Evolutionary conservation across 2,113 vertebrate species (phyloP).

Genomic region (Penelope pileata): DNA sequence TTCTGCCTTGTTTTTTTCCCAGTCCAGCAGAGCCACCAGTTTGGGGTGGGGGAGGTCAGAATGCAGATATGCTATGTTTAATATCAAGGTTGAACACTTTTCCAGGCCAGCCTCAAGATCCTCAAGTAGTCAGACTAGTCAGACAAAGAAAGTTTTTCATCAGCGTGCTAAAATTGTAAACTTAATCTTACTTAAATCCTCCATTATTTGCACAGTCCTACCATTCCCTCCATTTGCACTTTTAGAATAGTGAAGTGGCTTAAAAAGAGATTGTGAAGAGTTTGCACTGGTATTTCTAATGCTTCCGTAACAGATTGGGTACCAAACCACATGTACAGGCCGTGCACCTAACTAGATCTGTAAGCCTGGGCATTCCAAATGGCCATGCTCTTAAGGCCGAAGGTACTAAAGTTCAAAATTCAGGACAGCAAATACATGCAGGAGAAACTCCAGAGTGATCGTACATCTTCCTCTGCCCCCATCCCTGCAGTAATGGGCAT

Average conservation of each 20-base stretch:
- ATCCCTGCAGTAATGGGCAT: not conserved
- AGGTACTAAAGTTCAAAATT: not conserved
- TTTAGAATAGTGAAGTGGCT: not conserved
- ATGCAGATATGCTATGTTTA: not conserved
- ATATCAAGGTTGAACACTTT: not conserved
- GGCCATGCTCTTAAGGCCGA: not conserved
- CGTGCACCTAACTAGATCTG: fast-evolving
- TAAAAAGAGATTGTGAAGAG: not conserved
- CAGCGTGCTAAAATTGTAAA: slow-evolving; percentile 10
- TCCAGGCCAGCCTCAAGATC: not conserved
- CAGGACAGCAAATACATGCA: not conserved
- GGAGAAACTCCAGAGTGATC: not conserved
- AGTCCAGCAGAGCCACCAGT: not conserved
- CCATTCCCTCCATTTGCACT: not conserved
- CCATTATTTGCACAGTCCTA: slow-evolving; percentile 16
- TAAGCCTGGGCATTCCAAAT: not conserved
- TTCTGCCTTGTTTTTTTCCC: not conserved
- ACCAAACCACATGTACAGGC: fast-evolving
- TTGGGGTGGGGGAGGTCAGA: not conserved
- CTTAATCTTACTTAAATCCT: slow-evolving; percentile 21
- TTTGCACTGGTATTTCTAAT: not conserved
- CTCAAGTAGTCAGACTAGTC: not conserved
- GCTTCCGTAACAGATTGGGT: not conserved
- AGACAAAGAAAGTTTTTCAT: not conserved
- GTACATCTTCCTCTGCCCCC: fast-evolving